Base-by-base conservation (phyloP, 2,888 invertebrate species). In the Orthosia gracilis region DNA sequence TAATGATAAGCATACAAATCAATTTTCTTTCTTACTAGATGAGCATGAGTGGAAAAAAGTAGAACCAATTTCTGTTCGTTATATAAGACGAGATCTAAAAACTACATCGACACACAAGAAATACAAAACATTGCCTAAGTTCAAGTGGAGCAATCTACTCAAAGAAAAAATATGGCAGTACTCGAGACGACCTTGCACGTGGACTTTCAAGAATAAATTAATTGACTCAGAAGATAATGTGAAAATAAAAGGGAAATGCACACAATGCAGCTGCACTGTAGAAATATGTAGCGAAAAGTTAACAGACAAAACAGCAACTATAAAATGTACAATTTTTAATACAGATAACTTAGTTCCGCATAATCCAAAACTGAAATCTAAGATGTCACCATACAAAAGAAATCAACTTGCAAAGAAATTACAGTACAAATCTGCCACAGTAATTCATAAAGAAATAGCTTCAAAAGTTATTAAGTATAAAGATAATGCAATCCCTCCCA, bases 21-120 rank as follows among this genome's bases (percentile, higher is more conserved):
- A 73, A 69, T 75, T 75, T 75, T 62, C 57, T 74, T 74, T 74
- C 50, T 65, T 65, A 74, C 63, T 74, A 45, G 74, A 74, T 65
- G 47, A 58, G 50, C 57, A 74, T 74, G 74, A 74, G 45, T 74
- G 69, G 75, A 71, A 70, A 62, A 70, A 70, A 66, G 54, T 75
- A 40, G 66, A 75, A 74, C 74, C 74, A 47, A 18, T 73, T 31
- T 58, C 64, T 40, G 74, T 75, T 61, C 61, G 54, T 71, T 70
- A 75, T 55, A 21, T 67, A 31, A 61, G 75, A 62, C 61, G 75
- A 62, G 66, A 75, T 75, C 59, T 55, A 55, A 75, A 61, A 50
- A 62, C 65, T 59, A 55, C 73, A 40, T 61, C 68, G 49, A 67
- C 67, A 67, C 68, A 67, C 55, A 61, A 73, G 49, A 67, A 73